These are phyloP conservation scores for Ectemnius lituratus DNA, from an alignment of 2,888 invertebrate genomes.

Conservation along the genomic window DNA sequence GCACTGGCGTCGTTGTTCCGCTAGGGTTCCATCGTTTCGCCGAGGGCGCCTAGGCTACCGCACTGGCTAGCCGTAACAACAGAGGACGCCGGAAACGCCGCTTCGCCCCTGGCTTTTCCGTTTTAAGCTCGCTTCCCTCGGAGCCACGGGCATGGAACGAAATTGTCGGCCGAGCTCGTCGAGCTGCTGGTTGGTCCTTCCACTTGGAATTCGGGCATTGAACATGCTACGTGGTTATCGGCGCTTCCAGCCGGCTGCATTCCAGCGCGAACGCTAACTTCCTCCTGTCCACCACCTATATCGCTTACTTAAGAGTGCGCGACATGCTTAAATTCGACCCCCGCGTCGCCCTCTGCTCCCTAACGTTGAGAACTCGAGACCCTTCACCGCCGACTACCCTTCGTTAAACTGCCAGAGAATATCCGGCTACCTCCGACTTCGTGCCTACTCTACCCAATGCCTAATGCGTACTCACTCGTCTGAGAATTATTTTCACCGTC, in stretches of 20 bases:
- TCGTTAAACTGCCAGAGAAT: no score
- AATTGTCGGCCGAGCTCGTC: slow-evolving; percentile 38
- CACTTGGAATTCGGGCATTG: slow-evolving; percentile 60
- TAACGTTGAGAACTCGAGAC: background rate
- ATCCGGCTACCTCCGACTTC: no score
- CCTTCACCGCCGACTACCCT: no score
- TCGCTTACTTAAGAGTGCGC: slow-evolving; percentile 30
- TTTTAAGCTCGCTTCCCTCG: slow-evolving; percentile 8
- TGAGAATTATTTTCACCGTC: no score
- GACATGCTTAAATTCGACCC: slow-evolving; percentile 30
- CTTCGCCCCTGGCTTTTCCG: background rate
- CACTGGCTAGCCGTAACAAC: background rate
- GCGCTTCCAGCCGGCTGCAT: slow-evolving; percentile 60
- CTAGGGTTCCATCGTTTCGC: no score
- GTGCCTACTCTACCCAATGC: no score
- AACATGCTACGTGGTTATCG: slow-evolving; percentile 67
- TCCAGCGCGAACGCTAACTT: slow-evolving; percentile 15
- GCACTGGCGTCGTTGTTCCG: no score
- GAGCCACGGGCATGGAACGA: slow-evolving; percentile 18
- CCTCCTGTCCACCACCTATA: slow-evolving; percentile 19
- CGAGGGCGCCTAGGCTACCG: no score
- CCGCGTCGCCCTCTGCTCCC: background rate
- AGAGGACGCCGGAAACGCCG: background rate
- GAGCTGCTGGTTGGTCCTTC: slow-evolving; percentile 13
- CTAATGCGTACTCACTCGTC: no score